phyloP scores from a whole-genome alignment of 1,140 invertebrate species.

The Drosophila malerkotliana region DNA sequence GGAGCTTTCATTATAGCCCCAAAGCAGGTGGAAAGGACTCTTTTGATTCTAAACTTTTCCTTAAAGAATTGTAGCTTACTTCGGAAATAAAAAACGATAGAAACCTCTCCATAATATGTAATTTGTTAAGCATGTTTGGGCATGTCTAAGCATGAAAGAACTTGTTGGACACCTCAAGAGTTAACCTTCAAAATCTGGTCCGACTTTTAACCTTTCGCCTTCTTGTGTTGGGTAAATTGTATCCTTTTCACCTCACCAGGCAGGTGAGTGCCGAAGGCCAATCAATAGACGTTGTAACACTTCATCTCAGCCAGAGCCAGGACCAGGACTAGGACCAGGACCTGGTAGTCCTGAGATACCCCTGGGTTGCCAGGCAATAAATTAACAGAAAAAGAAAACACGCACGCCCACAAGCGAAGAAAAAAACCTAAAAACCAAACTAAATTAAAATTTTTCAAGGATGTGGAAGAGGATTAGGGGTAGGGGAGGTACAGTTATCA shows the following conservation, averaged over 20 bases:
- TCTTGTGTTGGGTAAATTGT: neutral
- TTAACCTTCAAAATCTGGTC: neutral
- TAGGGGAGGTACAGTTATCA: conserved; percentile 50
- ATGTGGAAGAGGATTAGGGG: neutral
- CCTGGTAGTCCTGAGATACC: conserved; percentile 27
- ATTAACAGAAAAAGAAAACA: conserved; percentile 21
- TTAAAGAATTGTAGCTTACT: too few relatives aligned
- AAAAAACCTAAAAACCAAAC: conserved; percentile 26
- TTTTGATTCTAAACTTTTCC: too few relatives aligned
- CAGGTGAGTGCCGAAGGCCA: neutral
- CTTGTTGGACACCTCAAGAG: too few relatives aligned
- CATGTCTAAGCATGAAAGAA: too few relatives aligned
- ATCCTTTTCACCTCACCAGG: neutral
- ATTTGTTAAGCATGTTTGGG: too few relatives aligned
- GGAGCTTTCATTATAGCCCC: too few relatives aligned
- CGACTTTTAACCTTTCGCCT: neutral
- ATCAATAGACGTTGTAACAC: neutral
- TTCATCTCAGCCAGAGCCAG: neutral
- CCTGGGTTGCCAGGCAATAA: conserved; percentile 41
- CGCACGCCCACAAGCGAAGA: neutral
- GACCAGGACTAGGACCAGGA: neutral
- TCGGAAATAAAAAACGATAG: too few relatives aligned
- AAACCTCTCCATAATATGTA: too few relatives aligned
- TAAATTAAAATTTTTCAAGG: conserved; percentile 55
- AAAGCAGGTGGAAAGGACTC: too few relatives aligned